Base-by-base conservation (phyloP, 2,888 invertebrate species). In the Idaea aversata region DNA sequence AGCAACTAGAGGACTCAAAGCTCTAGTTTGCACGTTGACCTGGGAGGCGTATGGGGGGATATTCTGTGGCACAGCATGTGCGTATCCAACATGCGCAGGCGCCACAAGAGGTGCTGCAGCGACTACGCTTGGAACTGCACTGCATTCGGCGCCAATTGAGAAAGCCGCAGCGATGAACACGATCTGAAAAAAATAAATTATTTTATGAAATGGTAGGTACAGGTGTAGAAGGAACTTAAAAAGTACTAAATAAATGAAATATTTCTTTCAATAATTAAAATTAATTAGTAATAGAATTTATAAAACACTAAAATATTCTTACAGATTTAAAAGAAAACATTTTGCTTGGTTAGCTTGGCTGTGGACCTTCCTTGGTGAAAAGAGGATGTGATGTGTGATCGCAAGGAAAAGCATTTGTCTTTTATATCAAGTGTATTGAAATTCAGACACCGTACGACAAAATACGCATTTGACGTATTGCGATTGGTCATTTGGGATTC, bases 31-130 rank as follows among this genome's bases (percentile, higher is more conserved):
- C 10, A 94, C 90, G 82, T 90, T 95, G 67, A 94, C 85, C 82
- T 95, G 94, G 3, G 94, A 93, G 2, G 95, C 94, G 73, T 94
- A 94, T 2, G 95, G 95, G 62, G 94, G 93, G 60, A 95, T 88
- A 72, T 95, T 95, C 72, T 94, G 94, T 0, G 95, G 95, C 34
- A 95, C 91, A 15, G 94, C 93, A 74, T 91, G 93, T 65, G 88
- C 89, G 73, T 95, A 95, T 15, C 94, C 94, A 35, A 94, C 80
- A 2, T 94, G 93, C 25, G 94, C 92, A n/a, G 94, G 93, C 13
- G 94, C 90, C 7, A 93, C 81, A 3, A 94, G 74, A 0, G 91
- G 90, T 15, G 93, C 88, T 25, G 90, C 85, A 59, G 79, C 79
- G 4, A 81, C 81, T 61, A 78, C 79, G 3, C 80, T 81, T 16